A percentile compares a stretch with the other conserved stretches of the same genome.
Conservation (phyloP, 2,888 invertebrate genomes). For the Sarcophaga variegata region DNA sequence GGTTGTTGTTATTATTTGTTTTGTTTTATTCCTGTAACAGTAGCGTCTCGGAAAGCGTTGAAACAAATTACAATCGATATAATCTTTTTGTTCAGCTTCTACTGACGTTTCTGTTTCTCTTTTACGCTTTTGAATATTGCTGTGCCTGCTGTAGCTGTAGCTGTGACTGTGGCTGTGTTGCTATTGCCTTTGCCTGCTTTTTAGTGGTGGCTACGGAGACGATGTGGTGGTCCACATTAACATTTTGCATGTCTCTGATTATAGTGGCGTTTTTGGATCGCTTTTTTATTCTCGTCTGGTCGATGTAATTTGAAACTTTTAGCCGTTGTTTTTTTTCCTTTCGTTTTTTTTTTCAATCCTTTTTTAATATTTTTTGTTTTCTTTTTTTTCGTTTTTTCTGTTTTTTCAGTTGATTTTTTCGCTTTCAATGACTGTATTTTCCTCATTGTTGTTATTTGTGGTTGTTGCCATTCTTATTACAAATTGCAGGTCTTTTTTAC, state of each 20-base stretch:
- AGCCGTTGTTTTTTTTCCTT: slow-evolving; percentile 37
- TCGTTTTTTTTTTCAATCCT: slow-evolving; percentile 26
- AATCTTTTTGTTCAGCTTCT: slow-evolving; percentile 69
- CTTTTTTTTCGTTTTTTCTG: neutral
- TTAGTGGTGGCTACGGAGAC: slow-evolving; percentile 41
- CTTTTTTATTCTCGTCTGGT: slow-evolving; percentile 15
- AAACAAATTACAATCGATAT: slow-evolving; percentile 73
- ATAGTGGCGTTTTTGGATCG: slow-evolving; percentile 63
- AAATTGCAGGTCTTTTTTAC: slow-evolving; percentile 70
- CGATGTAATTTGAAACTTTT: slow-evolving; percentile 68
- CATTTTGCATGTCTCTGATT: slow-evolving; percentile 72
- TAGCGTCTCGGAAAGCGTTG: slow-evolving; percentile 73
- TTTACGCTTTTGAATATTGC: slow-evolving; percentile 25
- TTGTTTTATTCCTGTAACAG: slow-evolving; percentile 66
- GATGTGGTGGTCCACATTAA: slow-evolving; percentile 73
- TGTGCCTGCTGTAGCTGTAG: neutral
- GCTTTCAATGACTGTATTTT: neutral
- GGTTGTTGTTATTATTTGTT: neutral
- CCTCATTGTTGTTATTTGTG: slow-evolving; percentile 25
- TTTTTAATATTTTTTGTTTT: slow-evolving; percentile 7
- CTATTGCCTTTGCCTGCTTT: slow-evolving; percentile 26
- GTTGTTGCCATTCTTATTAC: slow-evolving; percentile 32
- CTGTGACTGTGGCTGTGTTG: no score
- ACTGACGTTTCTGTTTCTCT: slow-evolving; percentile 52
- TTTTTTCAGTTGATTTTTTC: neutral